A percentile compares a stretch with the other conserved stretches of the same genome.
These are phyloP conservation scores for Leptarthrus brevirostris DNA, from an alignment of 2,888 invertebrate species.

Conservation along the genomic window DNA sequence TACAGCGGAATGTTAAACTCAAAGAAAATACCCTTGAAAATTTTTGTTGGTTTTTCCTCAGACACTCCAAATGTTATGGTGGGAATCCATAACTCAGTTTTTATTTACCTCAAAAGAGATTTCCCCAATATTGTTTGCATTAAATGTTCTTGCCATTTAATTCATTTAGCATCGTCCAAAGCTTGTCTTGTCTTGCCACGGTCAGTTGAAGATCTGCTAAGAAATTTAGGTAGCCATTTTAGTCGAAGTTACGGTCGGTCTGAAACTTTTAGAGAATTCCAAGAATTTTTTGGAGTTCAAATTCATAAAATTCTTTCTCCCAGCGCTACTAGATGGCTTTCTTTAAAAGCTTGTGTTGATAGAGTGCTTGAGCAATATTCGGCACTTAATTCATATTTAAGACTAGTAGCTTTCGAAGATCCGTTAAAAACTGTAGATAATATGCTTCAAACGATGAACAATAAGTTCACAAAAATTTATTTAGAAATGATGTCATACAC, in stretches of 20 bases:
- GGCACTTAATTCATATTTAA: slow-evolving; percentile 6
- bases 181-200: background rate
- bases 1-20: background rate
- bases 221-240: slow-evolving; percentile 1
- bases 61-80: too few relatives aligned
- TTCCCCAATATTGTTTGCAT: background rate
- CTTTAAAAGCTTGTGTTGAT: slow-evolving; percentile 13
- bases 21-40: too few relatives aligned
- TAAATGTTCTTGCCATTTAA: slow-evolving; percentile 13
- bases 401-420: slow-evolving; percentile 6
- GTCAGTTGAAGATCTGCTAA: background rate
- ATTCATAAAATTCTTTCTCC: slow-evolving; percentile 1
- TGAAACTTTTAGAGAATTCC: slow-evolving; percentile 3
- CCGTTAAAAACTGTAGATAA: background rate
- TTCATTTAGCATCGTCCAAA: slow-evolving; percentile 7
- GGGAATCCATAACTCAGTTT: too few relatives aligned
- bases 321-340: background rate
- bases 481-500: slow-evolving; percentile 1
- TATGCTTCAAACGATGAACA: background rate
- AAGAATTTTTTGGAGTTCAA: background rate
- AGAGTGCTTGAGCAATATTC: slow-evolving; percentile 13
- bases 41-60: too few relatives aligned
- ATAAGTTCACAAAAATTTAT: slow-evolving; percentile 20
- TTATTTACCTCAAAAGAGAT: too few relatives aligned
- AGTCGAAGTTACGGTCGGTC: background rate